Conservation (phyloP, 2,888 invertebrate genomes). For the Nudaria mundana region DNA sequence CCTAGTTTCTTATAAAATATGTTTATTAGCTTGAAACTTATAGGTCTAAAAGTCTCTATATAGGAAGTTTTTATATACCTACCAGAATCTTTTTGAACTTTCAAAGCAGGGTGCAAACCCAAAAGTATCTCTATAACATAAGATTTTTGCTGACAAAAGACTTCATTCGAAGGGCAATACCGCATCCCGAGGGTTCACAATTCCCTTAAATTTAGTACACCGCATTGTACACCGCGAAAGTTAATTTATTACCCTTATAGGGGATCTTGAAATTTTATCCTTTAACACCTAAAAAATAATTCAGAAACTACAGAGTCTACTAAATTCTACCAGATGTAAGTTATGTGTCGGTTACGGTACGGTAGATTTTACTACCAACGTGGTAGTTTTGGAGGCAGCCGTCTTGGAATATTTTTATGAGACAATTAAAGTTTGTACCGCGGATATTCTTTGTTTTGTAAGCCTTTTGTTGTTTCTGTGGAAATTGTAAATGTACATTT, state of each 20-base stretch:
- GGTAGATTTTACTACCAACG: conserved; percentile 8
- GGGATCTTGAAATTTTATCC: conserved; percentile 48
- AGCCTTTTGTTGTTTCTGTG: neutral
- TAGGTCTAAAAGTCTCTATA: too few species aligned
- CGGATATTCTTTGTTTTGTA: neutral
- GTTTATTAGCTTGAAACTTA: too few species aligned
- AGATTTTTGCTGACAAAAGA: conserved; percentile 25
- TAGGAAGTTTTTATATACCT: too few species aligned
- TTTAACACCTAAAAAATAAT: conserved; percentile 65
- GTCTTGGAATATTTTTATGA: conserved; percentile 12
- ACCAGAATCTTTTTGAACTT: too few species aligned
- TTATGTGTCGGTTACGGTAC: conserved; percentile 8
- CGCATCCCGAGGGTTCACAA: conserved; percentile 21
- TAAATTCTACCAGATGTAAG: conserved; percentile 13
- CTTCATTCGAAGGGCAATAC: conserved; percentile 19
- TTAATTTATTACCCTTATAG: conserved; percentile 48
- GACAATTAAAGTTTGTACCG: conserved; percentile 6
- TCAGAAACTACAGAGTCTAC: conserved; percentile 24
- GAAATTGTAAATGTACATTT: neutral
- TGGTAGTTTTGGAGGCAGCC: conserved; percentile 8
- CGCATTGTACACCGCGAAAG: conserved; percentile 34
- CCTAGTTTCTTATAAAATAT: too few species aligned
- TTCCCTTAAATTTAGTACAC: conserved; percentile 36
- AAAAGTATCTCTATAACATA: conserved; percentile 17
- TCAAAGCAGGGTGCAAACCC: conserved; percentile 7